Percentiles rank a stretch among this genome's conserved stretches.
These are phyloP conservation scores for Grallaria varia DNA, from an alignment of 2,113 vertebrate genomes.

Conservation along the genomic window DNA sequence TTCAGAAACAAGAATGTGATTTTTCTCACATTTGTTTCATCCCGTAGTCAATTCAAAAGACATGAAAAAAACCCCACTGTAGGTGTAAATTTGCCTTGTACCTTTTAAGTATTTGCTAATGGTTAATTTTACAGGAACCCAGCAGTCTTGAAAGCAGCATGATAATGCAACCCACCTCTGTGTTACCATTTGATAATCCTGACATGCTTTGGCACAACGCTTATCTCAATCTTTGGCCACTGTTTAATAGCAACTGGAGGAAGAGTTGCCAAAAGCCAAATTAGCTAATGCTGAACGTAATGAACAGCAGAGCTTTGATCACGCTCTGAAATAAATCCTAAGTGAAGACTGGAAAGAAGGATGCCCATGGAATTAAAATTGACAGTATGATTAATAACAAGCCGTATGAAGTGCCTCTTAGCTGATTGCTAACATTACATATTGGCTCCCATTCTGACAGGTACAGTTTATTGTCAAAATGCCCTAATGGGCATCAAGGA, in stretches of 20 bases:
- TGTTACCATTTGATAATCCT: not conserved
- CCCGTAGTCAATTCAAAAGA: not conserved
- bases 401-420: not conserved
- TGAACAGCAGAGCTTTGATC: constrained; percentile 37
- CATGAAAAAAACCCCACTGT: not conserved
- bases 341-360: constrained; percentile 32
- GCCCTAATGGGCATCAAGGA: not conserved
- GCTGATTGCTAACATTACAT: constrained; percentile 14
- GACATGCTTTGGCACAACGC: constrained; percentile 12
- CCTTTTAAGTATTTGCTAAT: not conserved
- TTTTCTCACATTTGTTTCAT: constrained; percentile 1
- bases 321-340: constrained; percentile 40
- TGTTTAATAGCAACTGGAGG: not conserved
- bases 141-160: not conserved
- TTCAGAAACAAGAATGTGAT: not conserved
- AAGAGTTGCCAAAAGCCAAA: constrained; percentile 53
- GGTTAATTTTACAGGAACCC: not conserved
- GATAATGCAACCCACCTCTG: not conserved
- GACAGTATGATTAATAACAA: constrained; percentile 33
- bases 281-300: constrained; percentile 45
- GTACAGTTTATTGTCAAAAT: not conserved
- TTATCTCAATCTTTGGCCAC: constrained; percentile 26
- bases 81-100: not conserved
- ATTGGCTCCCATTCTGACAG: not conserved
- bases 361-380: constrained; percentile 24